A percentile compares a stretch with the other conserved stretches of the same genome.
Evolutionary conservation across 2,797 vertebrate genomes (phyloP).

Genomic region (Sebastes miniatus): DNA sequence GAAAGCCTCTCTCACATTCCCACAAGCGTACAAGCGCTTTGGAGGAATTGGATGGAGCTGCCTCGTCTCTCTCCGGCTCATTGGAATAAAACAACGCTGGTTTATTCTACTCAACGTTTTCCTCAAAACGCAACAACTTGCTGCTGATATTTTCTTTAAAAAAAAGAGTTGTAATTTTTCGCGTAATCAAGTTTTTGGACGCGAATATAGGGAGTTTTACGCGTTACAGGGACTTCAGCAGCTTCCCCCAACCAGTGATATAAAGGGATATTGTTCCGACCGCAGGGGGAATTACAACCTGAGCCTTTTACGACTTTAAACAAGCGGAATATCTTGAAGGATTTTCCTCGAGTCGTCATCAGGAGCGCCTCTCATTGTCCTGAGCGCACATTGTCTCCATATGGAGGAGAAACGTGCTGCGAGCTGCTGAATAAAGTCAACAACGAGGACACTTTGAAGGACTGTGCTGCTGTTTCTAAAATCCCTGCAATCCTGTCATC

Average conservation of each 20-base stretch:
- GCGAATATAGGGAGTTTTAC: constrained; percentile 47
- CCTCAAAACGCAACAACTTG: neutral
- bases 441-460: neutral
- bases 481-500: constrained; percentile 22
- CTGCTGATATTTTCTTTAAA: neutral
- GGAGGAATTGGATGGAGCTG: constrained; percentile 46
- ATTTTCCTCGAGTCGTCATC: constrained; percentile 18
- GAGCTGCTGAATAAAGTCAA: constrained; percentile 11
- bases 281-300: neutral
- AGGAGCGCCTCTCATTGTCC: constrained; percentile 28
- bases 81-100: constrained; percentile 24
- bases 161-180: neutral
- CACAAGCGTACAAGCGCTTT: constrained; percentile 48
- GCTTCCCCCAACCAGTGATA: neutral
- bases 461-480: constrained; percentile 10
- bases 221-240: constrained; percentile 5
- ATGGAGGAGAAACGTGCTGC: constrained; percentile 27
- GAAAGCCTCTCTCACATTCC: constrained; percentile 53
- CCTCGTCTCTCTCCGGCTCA: constrained; percentile 25
- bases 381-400: constrained; percentile 34
- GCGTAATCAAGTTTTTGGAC: constrained; percentile 46
- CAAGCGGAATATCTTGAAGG: neutral
- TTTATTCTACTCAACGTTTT: neutral
- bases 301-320: constrained; percentile 14
- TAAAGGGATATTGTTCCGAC: neutral